A percentile compares a stretch with the other conserved stretches of the same genome.
Evolutionary conservation across 1,140 invertebrate genomes (phyloP).

Genomic region (Fopius arisanus): DNA sequence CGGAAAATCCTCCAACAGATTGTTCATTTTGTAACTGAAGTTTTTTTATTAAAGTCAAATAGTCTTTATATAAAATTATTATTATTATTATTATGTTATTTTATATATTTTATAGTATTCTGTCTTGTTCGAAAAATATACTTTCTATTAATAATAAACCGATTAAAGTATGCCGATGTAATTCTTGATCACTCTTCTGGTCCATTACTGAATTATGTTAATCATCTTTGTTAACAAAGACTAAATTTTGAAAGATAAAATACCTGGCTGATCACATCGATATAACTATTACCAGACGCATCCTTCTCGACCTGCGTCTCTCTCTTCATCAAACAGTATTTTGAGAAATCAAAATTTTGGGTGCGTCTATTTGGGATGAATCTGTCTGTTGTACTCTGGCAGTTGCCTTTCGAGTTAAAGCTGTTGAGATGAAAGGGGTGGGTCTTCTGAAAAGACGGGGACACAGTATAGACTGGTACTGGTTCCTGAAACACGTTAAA

Average conservation of each 20-base stretch:
- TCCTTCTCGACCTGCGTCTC: neutral
- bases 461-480: neutral
- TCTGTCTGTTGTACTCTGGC: constrained; percentile 35
- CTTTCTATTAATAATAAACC: no score
- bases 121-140: no score
- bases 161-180: no score
- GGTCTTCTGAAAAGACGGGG: neutral
- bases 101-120: no score
- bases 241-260: neutral
- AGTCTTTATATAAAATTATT: no score
- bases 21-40: no score
- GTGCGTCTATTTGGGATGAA: constrained; percentile 41
- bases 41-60: no score
- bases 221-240: no score
- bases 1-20: no score
- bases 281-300: neutral
- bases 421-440: neutral
- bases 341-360: constrained; percentile 33
- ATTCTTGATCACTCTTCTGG: no score
- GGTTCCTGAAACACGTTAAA: constrained; percentile 13
- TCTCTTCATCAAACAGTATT: constrained; percentile 29
- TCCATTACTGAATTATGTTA: no score
- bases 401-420: neutral
- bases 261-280: constrained; percentile 44
- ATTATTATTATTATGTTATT: no score